A percentile compares a stretch with the other conserved stretches of the same genome.
Evolutionary conservation across 2,113 vertebrate species (phyloP).

Genomic region (Anser brachyrhynchus): DNA sequence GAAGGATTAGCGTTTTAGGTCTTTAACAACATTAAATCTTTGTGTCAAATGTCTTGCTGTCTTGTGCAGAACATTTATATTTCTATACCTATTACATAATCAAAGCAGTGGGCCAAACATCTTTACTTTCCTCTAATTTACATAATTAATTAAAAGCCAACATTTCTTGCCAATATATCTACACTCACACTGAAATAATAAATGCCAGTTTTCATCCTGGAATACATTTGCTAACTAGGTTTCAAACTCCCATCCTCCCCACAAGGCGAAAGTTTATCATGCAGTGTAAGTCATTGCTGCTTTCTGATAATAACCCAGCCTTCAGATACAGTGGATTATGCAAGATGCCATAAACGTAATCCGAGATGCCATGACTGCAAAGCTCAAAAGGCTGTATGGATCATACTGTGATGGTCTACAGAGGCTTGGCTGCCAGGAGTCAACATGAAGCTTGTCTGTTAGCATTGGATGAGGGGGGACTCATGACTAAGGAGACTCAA

Average conservation of each 20-base stretch:
- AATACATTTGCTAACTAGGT: background rate
- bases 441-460: background rate
- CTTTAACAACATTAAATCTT: conserved; percentile 42
- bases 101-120: background rate
- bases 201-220: background rate
- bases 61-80: conserved; percentile 8
- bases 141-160: conserved; percentile 25
- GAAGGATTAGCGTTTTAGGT: conserved; percentile 48
- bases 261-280: background rate
- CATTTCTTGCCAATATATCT: background rate
- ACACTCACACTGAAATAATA: background rate
- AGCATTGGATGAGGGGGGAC: background rate
- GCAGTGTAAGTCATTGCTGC: background rate
- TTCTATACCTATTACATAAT: conserved; percentile 39
- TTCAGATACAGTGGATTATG: accelerated
- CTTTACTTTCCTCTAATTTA: conserved; percentile 4
- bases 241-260: background rate
- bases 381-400: background rate
- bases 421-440: background rate
- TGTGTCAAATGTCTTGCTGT: conserved; percentile 40
- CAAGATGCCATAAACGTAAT: background rate
- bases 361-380: background rate
- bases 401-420: background rate
- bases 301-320: background rate
- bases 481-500: background rate